Conservation (phyloP, 2,888 invertebrate genomes). For the Oithona nana region DNA sequence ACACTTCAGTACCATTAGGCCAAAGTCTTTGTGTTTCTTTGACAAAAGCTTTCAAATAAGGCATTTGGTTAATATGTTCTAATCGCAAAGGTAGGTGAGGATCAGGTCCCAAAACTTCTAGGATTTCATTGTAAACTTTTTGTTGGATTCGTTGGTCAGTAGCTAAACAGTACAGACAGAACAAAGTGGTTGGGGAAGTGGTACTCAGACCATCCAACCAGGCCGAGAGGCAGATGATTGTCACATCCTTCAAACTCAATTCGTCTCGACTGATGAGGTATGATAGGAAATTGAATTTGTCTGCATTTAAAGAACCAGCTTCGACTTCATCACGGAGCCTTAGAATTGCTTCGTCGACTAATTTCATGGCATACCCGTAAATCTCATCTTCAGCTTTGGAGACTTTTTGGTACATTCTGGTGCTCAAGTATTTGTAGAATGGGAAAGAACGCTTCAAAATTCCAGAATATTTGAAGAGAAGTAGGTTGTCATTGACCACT, state of each 20-base stretch:
- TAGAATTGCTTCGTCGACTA: constrained; percentile 25
- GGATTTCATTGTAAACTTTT: constrained; percentile 29
- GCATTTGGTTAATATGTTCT: constrained; percentile 27
- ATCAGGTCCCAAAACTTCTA: constrained; percentile 22
- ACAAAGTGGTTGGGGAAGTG: constrained; percentile 31
- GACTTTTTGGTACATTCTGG: constrained; percentile 32
- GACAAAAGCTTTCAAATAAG: constrained; percentile 41
- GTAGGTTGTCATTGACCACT: neutral
- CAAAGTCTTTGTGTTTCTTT: constrained; percentile 38
- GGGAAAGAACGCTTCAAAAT: constrained; percentile 32
- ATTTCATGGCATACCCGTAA: constrained; percentile 25
- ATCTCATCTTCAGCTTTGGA: constrained; percentile 32
- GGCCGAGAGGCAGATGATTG: constrained; percentile 32
- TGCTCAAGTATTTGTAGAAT: constrained; percentile 30
- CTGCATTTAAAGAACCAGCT: constrained; percentile 24
- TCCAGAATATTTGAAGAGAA: constrained; percentile 22
- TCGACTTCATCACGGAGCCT: constrained; percentile 25
- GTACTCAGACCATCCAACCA: constrained; percentile 36
- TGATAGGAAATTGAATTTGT: constrained; percentile 29
- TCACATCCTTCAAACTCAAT: constrained; percentile 29
- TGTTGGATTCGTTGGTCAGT: constrained; percentile 30
- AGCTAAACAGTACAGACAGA: constrained; percentile 31
- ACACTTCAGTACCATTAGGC: constrained; percentile 29
- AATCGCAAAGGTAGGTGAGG: constrained; percentile 25
- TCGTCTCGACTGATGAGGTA: constrained; percentile 31